Evolutionary conservation across 2,797 vertebrate species (phyloP).

Genomic region (Gallinago solitaria): DNA sequence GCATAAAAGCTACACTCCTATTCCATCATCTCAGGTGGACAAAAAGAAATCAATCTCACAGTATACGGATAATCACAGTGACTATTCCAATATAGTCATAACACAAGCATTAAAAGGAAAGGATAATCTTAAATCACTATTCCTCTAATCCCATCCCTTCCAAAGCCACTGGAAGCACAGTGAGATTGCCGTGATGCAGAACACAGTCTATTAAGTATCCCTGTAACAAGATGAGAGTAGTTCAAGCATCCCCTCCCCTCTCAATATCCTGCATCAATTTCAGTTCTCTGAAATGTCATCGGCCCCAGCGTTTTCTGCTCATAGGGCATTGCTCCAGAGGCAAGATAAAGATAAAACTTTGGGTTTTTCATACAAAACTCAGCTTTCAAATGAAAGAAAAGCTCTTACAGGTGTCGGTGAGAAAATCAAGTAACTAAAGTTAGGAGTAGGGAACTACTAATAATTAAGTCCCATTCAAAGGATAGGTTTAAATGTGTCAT

Average conservation of each 20-base stretch:
- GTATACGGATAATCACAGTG: neutral
- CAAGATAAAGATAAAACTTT: neutral
- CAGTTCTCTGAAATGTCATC: neutral
- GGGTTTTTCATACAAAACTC: neutral
- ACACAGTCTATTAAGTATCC: neutral
- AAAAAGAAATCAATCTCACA: neutral
- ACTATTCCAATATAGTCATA: neutral
- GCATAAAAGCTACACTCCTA: neutral
- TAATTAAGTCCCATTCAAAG: neutral
- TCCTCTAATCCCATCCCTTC: slow-evolving; percentile 32
- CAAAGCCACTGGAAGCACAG: neutral
- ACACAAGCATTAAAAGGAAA: neutral
- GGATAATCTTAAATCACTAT: slow-evolving; percentile 6
- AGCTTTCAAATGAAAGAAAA: neutral
- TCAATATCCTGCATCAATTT: rapidly evolving
- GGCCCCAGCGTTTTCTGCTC: neutral
- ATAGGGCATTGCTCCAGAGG: rapidly evolving
- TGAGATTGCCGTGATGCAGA: neutral
- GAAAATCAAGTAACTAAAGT: neutral
- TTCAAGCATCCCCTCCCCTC: neutral
- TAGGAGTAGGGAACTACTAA: neutral
- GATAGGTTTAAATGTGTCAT: neutral
- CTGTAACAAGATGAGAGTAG: neutral
- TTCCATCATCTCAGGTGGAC: neutral
- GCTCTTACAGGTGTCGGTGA: neutral